These are phyloP conservation scores for Triplophysa yarkandensis DNA, from an alignment of 2,797 vertebrate species.

Conservation along the genomic window DNA sequence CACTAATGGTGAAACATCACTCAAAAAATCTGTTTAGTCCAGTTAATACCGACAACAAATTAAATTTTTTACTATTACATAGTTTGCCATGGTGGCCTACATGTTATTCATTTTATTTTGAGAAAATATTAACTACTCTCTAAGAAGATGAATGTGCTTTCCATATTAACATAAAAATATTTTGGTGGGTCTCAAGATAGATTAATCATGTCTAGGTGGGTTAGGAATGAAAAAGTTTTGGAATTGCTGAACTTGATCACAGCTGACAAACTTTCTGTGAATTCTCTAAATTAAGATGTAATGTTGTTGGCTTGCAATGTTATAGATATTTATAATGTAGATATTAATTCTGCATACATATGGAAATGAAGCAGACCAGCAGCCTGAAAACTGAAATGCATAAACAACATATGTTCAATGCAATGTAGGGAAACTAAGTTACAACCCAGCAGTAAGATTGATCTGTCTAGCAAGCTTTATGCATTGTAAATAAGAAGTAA, in stretches of 20 bases:
- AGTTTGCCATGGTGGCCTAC: too few species aligned
- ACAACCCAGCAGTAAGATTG: not conserved
- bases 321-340: not conserved
- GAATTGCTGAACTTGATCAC: not conserved
- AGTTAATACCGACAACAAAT: too few species aligned
- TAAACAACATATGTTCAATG: conserved; percentile 27
- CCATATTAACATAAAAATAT: too few species aligned
- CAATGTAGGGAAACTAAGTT: conserved; percentile 6
- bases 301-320: not conserved
- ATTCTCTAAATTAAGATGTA: not conserved
- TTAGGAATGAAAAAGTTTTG: too few species aligned
- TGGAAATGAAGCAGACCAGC: conserved; percentile 47
- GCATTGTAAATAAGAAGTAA: not conserved
- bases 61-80: too few species aligned
- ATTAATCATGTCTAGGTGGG: too few species aligned
- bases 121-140: too few species aligned
- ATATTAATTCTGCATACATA: conserved; percentile 4
- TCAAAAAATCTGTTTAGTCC: too few species aligned
- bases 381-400: not conserved
- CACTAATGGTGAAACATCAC: too few species aligned
- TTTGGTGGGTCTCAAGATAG: too few species aligned
- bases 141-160: too few species aligned
- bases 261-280: not conserved
- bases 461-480: not conserved
- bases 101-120: too few species aligned